phyloP scores from a whole-genome alignment of 2,797 vertebrate genomes.

The Pachyuromys duprasi region DNA sequence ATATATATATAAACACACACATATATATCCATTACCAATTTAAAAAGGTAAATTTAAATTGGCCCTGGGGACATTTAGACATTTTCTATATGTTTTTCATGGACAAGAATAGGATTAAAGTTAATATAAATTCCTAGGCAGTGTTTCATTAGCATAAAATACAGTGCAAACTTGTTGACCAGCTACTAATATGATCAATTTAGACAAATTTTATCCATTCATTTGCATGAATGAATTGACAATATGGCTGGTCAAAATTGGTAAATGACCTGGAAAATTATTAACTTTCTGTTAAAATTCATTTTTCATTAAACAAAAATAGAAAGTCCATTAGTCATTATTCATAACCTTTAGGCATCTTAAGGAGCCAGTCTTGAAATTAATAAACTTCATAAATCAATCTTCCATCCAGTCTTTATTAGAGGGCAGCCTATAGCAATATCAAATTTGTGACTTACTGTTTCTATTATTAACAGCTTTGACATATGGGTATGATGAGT shows the following conservation, averaged over 20 bases:
- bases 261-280: constrained; percentile 1
- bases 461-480: background rate
- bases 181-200: background rate
- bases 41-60: constrained; percentile 46
- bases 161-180: background rate
- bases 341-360: background rate
- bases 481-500: background rate
- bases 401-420: background rate
- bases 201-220: background rate
- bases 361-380: constrained; percentile 9
- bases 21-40: constrained; percentile 1
- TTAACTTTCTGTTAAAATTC: background rate
- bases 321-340: background rate
- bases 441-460: background rate
- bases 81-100: constrained; percentile 35
- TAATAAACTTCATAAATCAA: background rate
- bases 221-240: constrained; percentile 18
- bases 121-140: background rate
- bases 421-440: background rate
- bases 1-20: too few species aligned
- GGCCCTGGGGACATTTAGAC: background rate
- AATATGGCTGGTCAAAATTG: background rate
- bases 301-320: background rate
- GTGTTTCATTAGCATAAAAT: background rate
- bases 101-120: background rate